Base-by-base conservation (phyloP, 2,888 invertebrate species). In the Cremastinae sp. region DNA sequence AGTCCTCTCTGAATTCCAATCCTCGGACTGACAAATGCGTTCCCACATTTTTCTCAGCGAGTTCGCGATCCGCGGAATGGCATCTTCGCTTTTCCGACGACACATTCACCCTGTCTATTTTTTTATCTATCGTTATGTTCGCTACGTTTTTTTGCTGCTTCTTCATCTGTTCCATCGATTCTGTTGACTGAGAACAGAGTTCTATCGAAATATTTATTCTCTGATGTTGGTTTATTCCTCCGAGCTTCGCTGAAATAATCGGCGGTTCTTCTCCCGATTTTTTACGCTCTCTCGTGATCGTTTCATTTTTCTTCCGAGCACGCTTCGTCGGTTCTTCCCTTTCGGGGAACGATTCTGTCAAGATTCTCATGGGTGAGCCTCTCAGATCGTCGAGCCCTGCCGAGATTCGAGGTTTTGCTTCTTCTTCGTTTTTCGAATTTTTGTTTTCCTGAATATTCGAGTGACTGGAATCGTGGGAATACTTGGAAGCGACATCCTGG, bases 121-220 rank as follows among this genome's bases (percentile, higher is more conserved):
- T 66, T 41, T 43, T 59, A 45, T 49, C 28, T 41, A 36, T 49
- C 16, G 9, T 34, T 41, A 14, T n/a, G 0, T 20, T 18, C 8
- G 53, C n/a, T 8, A 28, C 43, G 28, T 20, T 66, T 28, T 22
- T 49, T 5, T 8, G 9, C 9, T 38, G 12, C 10, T 47, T 62
- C 12, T 65, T 54, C 2, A 20, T 22, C 16, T 34, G 51, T 12
- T 53, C 53, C 8, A n/a, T 36, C 12, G 70, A 74, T 1, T 69
- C 43, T 12, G 20, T 45, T 0, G 76, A 73, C 10, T 54, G 69
- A 0, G 65, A 34, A 10, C 74, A 77, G 12, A 77, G 51, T 28
- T 77, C 77, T 36, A 77, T 77, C 16, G 66, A 77, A 41, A 77
- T 77, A 16, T 74, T 77, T 34, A 77, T 77, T 41, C 74, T 16